Conservation (phyloP, 2,113 vertebrate genomes). For the Apteryx mantelli region DNA sequence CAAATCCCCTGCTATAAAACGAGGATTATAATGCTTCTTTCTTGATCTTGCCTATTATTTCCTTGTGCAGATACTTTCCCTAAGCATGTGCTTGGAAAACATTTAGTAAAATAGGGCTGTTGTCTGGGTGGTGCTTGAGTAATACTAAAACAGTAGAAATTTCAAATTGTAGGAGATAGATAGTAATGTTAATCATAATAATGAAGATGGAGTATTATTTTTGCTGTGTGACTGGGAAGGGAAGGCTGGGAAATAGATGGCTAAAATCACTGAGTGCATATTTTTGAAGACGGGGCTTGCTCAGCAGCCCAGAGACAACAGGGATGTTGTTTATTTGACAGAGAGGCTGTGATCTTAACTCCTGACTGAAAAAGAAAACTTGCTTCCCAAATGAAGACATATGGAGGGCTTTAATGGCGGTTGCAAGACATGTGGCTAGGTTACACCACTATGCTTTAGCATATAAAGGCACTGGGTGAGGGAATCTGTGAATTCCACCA, state of each 20-base stretch:
- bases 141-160: background rate
- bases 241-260: constrained; percentile 51
- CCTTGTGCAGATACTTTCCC: background rate
- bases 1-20: background rate
- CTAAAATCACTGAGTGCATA: constrained; percentile 41
- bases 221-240: background rate
- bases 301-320: constrained; percentile 63
- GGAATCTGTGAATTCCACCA: background rate
- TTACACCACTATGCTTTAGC: background rate
- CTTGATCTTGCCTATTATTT: background rate
- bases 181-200: background rate
- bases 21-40: background rate
- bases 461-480: background rate
- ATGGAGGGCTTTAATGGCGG: constrained; percentile 25
- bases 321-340: constrained; percentile 50
- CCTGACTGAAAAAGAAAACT: constrained; percentile 35
- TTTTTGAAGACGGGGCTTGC: constrained; percentile 59
- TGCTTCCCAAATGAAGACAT: constrained; percentile 39
- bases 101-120: background rate
- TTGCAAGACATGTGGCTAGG: constrained; percentile 21
- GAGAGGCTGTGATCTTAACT: constrained; percentile 53
- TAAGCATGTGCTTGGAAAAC: background rate
- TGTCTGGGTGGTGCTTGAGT: background rate
- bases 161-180: background rate
- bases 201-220: background rate